Percentiles rank a stretch among this genome's conserved stretches.
These are phyloP conservation scores for Microcebus tavaratra DNA, from an alignment of 2,113 vertebrate species.

Conservation along the genomic window DNA sequence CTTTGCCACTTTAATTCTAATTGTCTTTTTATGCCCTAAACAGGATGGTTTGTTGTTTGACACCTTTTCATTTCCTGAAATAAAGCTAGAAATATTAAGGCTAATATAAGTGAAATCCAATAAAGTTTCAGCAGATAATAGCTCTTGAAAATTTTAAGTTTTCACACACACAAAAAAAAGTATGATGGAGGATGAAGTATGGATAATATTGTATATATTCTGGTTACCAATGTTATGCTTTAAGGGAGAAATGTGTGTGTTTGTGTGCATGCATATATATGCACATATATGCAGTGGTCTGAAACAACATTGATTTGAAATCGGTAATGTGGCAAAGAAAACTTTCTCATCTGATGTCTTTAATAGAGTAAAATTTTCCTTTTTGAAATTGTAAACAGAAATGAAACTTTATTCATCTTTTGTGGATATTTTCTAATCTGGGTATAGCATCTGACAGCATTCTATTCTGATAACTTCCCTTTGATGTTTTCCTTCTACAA, in stretches of 20 bases:
- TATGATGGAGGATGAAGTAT: not conserved
- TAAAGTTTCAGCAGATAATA: not conserved
- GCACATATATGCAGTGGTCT: not conserved
- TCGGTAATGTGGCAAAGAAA: not conserved
- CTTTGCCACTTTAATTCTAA: constrained; percentile 25
- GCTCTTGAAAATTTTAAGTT: not conserved
- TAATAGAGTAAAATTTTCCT: constrained; percentile 50
- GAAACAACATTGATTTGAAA: constrained; percentile 39
- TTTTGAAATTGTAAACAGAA: constrained; percentile 72
- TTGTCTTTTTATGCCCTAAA: not conserved
- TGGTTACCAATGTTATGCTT: not conserved
- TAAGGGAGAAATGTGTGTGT: not conserved
- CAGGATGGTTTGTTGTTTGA: not conserved
- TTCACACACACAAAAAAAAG: not conserved
- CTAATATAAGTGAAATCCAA: not conserved
- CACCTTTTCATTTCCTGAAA: constrained; percentile 10
- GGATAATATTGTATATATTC: not conserved
- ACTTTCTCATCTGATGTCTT: constrained; percentile 25
- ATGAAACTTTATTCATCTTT: constrained; percentile 59
- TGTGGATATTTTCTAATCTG: constrained; percentile 36
- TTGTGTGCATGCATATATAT: not conserved
- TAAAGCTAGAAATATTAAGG: not conserved
- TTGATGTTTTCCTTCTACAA: constrained; percentile 72
- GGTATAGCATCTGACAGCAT: constrained; percentile 47
- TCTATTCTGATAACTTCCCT: constrained; percentile 61